Evolutionary conservation across 2,888 invertebrate genomes (phyloP).

Genomic region (Ecdyonurus torrentis): DNA sequence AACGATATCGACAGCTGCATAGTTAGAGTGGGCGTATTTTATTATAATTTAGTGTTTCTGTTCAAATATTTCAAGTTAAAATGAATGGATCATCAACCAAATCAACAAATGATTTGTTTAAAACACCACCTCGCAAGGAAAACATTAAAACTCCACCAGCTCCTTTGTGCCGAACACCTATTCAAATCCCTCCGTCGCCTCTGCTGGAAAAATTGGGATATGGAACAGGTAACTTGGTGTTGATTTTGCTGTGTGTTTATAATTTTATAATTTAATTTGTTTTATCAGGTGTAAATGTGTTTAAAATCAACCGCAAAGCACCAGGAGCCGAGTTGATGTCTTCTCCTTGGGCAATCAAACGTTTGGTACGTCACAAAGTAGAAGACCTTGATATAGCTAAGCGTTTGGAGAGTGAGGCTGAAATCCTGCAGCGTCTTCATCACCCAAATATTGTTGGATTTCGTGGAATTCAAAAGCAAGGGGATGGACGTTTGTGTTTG

Average conservation of each 20-base stretch:
- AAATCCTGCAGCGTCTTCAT: conserved; percentile 44
- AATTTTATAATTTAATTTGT: conserved; percentile 8
- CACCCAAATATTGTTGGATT: conserved; percentile 78
- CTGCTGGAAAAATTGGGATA: conserved; percentile 53
- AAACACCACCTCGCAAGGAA: neutral
- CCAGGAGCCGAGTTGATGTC: conserved; percentile 44
- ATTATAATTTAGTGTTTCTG: no score
- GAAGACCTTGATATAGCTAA: conserved; percentile 28
- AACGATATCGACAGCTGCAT: no score
- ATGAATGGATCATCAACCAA: neutral
- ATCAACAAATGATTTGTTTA: neutral
- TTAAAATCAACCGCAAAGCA: conserved; percentile 48
- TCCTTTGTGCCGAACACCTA: conserved; percentile 8
- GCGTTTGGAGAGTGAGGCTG: conserved; percentile 52
- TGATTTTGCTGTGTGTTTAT: neutral
- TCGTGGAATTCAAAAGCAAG: conserved; percentile 33
- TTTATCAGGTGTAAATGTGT: conserved; percentile 52
- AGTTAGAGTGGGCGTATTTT: no score
- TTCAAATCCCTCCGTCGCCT: conserved; percentile 52
- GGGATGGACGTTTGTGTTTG: conserved; percentile 37
- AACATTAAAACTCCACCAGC: neutral
- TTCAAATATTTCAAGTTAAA: no score
- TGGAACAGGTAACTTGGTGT: conserved; percentile 43
- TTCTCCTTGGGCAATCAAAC: conserved; percentile 82
- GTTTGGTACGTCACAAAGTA: conserved; percentile 35